phyloP scores from a whole-genome alignment of 1,140 invertebrate species.

The Nylanderia fulva region DNA sequence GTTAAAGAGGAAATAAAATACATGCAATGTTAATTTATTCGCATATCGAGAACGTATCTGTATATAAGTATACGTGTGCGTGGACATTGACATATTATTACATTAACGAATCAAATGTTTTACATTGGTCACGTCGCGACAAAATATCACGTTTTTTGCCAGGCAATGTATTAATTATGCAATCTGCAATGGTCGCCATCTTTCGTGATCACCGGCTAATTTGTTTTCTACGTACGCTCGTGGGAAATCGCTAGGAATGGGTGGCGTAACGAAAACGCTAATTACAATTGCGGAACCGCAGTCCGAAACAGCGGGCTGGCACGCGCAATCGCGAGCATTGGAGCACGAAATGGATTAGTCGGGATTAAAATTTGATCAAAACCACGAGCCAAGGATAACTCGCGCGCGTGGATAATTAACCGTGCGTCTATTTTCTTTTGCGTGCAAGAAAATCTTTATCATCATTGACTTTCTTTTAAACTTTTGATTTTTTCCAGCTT shows the following conservation, averaged over 20 bases:
- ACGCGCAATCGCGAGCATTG: constrained; percentile 43
- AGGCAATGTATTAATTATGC: constrained; percentile 38
- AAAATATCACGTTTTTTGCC: constrained; percentile 14
- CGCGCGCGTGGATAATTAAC: constrained; percentile 54
- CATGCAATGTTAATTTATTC: constrained; percentile 13
- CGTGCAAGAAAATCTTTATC: not conserved
- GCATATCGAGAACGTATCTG: not conserved
- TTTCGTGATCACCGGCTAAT: constrained; percentile 19
- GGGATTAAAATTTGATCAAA: constrained; percentile 65
- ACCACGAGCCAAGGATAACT: not conserved
- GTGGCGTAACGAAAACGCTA: constrained; percentile 48
- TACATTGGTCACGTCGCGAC: not conserved
- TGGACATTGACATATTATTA: constrained; percentile 17
- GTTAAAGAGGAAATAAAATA: not conserved
- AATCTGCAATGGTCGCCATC: constrained; percentile 21
- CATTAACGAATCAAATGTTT: constrained; percentile 33
- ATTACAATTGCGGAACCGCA: constrained; percentile 57
- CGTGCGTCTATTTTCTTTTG: not conserved
- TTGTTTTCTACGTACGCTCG: constrained; percentile 43
- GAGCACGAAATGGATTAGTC: constrained; percentile 54
- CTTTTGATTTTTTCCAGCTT: not conserved
- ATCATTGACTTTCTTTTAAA: not conserved
- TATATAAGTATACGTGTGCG: not conserved
- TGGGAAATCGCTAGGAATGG: constrained; percentile 48
- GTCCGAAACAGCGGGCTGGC: constrained; percentile 29